Percentiles rank a stretch among this genome's conserved stretches.
phyloP scores from a whole-genome alignment of 2,797 vertebrate genomes.

The Sebastiscus tertius region DNA sequence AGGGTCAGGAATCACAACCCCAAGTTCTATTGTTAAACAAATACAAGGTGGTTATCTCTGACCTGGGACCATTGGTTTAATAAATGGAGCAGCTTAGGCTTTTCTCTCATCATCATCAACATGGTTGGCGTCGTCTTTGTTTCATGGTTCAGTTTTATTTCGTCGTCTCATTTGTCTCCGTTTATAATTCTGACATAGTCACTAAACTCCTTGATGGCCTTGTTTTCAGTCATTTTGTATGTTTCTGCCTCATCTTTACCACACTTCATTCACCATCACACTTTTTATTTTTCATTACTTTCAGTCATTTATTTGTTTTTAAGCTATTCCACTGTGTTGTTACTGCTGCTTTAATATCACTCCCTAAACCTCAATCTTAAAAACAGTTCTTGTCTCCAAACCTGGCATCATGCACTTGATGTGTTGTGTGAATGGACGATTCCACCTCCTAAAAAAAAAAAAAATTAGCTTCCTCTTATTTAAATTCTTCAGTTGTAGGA shows the following conservation, averaged over 20 bases:
- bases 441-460: conserved; percentile 70
- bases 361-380: conserved; percentile 69
- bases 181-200: conserved; percentile 80
- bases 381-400: conserved; percentile 75
- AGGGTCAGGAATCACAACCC: conserved; percentile 24
- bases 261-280: conserved; percentile 4
- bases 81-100: conserved; percentile 38
- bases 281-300: conserved; percentile 23
- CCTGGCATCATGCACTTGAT: conserved; percentile 78
- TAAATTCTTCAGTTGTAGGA: conserved; percentile 83
- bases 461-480: conserved; percentile 79
- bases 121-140: conserved; percentile 48
- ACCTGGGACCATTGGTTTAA: conserved; percentile 38
- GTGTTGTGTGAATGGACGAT: conserved; percentile 66
- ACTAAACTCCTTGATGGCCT: conserved; percentile 73
- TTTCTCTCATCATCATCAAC: conserved; percentile 28
- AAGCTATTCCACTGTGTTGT: conserved; percentile 85
- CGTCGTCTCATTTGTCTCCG: conserved; percentile 80
- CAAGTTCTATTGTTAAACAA: conserved; percentile 13
- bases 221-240: conserved; percentile 70
- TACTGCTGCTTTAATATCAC: conserved; percentile 80
- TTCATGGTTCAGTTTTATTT: conserved; percentile 81
- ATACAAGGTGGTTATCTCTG: conserved; percentile 12
- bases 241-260: conserved; percentile 48
- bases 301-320: conserved; percentile 69